phyloP scores from a whole-genome alignment of 2,888 invertebrate genomes.

The Aleiodes leptofemur region DNA sequence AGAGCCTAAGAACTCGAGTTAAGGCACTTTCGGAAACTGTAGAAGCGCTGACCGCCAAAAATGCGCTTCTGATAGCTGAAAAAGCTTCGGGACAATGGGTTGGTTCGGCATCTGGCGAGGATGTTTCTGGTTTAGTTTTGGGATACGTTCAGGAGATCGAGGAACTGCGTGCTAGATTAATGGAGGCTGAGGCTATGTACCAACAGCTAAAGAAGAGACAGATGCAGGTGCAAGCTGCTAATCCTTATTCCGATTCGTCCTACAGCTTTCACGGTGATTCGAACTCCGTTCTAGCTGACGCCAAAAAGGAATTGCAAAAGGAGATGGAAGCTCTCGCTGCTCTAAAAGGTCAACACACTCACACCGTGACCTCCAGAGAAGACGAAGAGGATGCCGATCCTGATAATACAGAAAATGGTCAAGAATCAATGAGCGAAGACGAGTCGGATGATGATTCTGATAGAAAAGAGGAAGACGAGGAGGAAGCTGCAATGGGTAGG shows the following conservation, averaged over 20 bases:
- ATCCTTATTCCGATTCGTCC: constrained; percentile 75
- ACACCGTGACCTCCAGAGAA: constrained; percentile 71
- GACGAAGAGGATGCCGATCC: constrained; percentile 76
- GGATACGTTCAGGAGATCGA: constrained; percentile 95
- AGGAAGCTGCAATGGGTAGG: constrained; percentile 82
- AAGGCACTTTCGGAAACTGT: constrained; percentile 97
- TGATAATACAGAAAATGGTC: constrained; percentile 77
- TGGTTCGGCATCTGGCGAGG: constrained; percentile 70
- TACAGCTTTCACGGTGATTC: constrained; percentile 81
- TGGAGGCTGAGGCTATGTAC: constrained; percentile 90
- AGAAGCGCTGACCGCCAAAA: constrained; percentile 88
- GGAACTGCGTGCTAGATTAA: constrained; percentile 89
- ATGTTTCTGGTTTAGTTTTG: constrained; percentile 84
- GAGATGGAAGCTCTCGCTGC: constrained; percentile 78
- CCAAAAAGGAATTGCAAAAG: constrained; percentile 87
- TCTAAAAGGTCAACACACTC: constrained; percentile 68
- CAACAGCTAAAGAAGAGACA: constrained; percentile 80
- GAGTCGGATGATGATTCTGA: constrained; percentile 80
- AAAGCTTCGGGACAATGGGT: constrained; percentile 84
- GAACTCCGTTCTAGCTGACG: constrained; percentile 82
- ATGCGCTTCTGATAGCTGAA: constrained; percentile 88
- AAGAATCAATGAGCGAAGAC: constrained; percentile 79
- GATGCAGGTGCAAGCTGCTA: constrained; percentile 68
- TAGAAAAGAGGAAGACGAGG: constrained; percentile 78
- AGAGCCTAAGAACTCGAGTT: constrained; percentile 89